phyloP scores from a whole-genome alignment of 2,888 invertebrate species.

The Drosophila paranaensis region DNA sequence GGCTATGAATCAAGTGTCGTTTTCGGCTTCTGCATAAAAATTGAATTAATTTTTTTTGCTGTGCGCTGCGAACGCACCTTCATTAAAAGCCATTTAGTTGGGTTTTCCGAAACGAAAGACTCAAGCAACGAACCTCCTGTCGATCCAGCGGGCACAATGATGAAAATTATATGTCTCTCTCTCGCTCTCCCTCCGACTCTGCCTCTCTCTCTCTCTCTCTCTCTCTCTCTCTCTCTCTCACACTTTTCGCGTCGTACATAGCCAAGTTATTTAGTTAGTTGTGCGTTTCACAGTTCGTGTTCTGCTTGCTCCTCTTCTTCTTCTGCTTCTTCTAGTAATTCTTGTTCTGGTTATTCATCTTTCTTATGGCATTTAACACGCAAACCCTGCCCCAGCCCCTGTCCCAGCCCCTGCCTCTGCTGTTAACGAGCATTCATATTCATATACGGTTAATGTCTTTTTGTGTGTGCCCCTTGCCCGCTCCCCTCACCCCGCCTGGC shows the following conservation, averaged over 20 bases:
- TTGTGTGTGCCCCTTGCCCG: slow-evolving; percentile 22
- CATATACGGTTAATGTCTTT: slow-evolving; percentile 68
- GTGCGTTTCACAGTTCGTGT: slow-evolving; percentile 47
- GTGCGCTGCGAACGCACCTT: slow-evolving; percentile 46
- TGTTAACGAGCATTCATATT: slow-evolving; percentile 69
- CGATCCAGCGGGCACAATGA: slow-evolving; percentile 54
- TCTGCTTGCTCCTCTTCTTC: slow-evolving; percentile 13
- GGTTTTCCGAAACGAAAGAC: slow-evolving; percentile 52
- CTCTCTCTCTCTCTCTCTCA: background rate
- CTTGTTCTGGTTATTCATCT: slow-evolving; percentile 27
- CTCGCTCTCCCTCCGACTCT: background rate
- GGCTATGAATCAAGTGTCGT: slow-evolving; percentile 18
- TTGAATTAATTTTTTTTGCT: slow-evolving; percentile 44
- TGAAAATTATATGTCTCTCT: slow-evolving; percentile 40
- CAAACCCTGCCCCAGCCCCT: slow-evolving; percentile 35
- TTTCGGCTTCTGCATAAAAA: slow-evolving; percentile 2
- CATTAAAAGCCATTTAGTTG: slow-evolving; percentile 40
- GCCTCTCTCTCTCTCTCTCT: background rate
- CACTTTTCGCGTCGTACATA: background rate
- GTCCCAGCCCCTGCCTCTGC: slow-evolving; percentile 7
- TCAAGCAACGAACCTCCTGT: slow-evolving; percentile 60
- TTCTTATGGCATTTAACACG: slow-evolving; percentile 62
- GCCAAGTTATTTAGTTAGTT: slow-evolving; percentile 21
- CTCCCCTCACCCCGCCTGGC: background rate
- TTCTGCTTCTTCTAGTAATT: background rate